Percentiles rank a stretch among this genome's conserved stretches.
Evolutionary conservation across 1,140 invertebrate species (phyloP).

Genomic region (Mylabris phalerata): DNA sequence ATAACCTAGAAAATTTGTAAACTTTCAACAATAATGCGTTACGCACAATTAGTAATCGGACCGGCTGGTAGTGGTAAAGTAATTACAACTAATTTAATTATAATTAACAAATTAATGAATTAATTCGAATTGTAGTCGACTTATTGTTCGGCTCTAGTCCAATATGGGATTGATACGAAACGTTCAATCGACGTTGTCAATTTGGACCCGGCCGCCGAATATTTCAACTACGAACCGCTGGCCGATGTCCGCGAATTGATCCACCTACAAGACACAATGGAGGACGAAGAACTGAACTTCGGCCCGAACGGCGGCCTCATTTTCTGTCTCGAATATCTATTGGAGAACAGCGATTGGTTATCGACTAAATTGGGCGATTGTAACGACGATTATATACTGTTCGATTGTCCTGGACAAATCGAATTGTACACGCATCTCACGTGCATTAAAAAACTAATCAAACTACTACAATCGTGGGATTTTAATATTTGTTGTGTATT

Average conservation of each 20-base stretch:
- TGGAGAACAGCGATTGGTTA: slow-evolving; percentile 89
- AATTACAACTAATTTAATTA: slow-evolving; percentile 19
- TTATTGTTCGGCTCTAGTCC: slow-evolving; percentile 85
- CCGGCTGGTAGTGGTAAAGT: slow-evolving; percentile 95
- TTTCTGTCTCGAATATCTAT: slow-evolving; percentile 92
- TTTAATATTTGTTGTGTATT: slow-evolving; percentile 90
- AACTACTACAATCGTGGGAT: slow-evolving; percentile 77
- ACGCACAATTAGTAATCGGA: slow-evolving; percentile 90
- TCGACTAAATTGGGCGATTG: slow-evolving; percentile 70
- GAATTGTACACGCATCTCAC: slow-evolving; percentile 96
- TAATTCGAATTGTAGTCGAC: slow-evolving; percentile 63
- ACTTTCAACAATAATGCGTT: slow-evolving; percentile 58
- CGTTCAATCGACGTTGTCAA: slow-evolving; percentile 85
- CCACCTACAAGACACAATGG: slow-evolving; percentile 93
- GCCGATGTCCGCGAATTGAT: slow-evolving; percentile 92
- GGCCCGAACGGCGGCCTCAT: slow-evolving; percentile 97
- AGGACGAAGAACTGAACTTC: slow-evolving; percentile 89
- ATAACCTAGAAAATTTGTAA: no score
- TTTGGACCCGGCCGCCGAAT: slow-evolving; percentile 95
- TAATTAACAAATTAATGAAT: background rate
- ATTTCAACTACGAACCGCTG: slow-evolving; percentile 85
- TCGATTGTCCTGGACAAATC: slow-evolving; percentile 98
- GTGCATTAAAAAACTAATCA: slow-evolving; percentile 77
- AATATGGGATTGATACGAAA: slow-evolving; percentile 69
- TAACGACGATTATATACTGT: slow-evolving; percentile 92